These are phyloP conservation scores for Mesoclemmys tuberculata DNA, from an alignment of 2,113 vertebrate genomes.

Conservation along the genomic window DNA sequence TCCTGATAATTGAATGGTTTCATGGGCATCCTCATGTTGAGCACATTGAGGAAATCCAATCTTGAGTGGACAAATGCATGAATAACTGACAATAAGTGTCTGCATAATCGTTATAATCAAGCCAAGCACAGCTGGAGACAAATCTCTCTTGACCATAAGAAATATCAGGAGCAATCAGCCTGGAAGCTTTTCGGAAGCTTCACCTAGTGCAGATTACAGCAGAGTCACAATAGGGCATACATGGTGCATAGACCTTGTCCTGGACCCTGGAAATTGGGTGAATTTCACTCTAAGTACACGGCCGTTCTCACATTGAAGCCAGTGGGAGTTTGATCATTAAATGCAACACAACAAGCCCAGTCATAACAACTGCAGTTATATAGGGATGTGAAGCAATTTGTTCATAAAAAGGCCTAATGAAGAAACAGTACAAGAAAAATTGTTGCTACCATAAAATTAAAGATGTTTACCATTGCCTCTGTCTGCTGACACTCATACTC, in stretches of 20 bases:
- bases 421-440: neutral
- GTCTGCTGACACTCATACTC: neutral
- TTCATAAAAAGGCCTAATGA: neutral
- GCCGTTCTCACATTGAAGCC: neutral
- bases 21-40: neutral
- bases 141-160: neutral
- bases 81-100: neutral
- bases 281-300: neutral
- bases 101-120: neutral
- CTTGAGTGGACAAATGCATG: neutral
- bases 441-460: neutral
- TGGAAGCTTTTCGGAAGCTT: neutral
- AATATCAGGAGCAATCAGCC: neutral
- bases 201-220: neutral
- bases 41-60: neutral
- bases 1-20: neutral
- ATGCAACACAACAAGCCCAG: neutral
- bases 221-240: neutral
- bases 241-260: neutral
- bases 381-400: neutral
- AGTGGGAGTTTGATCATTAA: neutral
- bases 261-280: neutral
- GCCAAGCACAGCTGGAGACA: neutral
- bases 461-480: neutral
- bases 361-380: neutral